Evolutionary conservation across 1,140 invertebrate genomes (phyloP), one percentile per base, ranked within the genome.

Genomic region (Cydia fagiglandana): DNA sequence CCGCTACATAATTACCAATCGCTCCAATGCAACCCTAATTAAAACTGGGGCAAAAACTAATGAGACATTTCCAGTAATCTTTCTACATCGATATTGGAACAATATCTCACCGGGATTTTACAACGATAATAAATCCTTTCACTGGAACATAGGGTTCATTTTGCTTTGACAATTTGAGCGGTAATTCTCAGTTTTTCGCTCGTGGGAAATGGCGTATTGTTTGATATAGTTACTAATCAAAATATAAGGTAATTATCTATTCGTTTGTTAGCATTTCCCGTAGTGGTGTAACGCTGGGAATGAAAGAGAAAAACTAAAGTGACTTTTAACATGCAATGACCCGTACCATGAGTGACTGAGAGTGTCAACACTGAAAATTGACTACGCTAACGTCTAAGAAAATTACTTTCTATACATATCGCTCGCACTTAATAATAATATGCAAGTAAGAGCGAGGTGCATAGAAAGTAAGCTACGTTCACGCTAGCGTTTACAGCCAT

Each of bases 41-140:
- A 61, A 61, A 24, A 61, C 13, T 10, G 9, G 10, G 10, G 64
- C 64, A 66, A 66, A 66, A 66, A 30, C 28, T 64, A 30, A 30
- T 64, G 64, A 64, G 64, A 15, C 28, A 75, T 61, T 77, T 75
- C 76, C 76, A 77, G 17, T 68, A 24, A 73, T 61, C 34, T 77
- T 77, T 77, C 76, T 75, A 73, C 76, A 77, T 64, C 17, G 9
- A 61, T 50, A 20, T 68, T 64, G 28, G 10, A 15, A 30, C 64
- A 66, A 66, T 66, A 38, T 66, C 64, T 66, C 13, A 34, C 12
- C n/a, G 28, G 20, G 24, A 17, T 6, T 20, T n/a, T 24, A 61
- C 15, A 61, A 10, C 2, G 17, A 61, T 10, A 17, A 56, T 56
- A 17, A 17, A 56, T n/a, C 53, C 20, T 24, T 61, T 61, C 53